phyloP scores from a whole-genome alignment of 2,113 vertebrate species.

The Aldabrachelys gigantea region DNA sequence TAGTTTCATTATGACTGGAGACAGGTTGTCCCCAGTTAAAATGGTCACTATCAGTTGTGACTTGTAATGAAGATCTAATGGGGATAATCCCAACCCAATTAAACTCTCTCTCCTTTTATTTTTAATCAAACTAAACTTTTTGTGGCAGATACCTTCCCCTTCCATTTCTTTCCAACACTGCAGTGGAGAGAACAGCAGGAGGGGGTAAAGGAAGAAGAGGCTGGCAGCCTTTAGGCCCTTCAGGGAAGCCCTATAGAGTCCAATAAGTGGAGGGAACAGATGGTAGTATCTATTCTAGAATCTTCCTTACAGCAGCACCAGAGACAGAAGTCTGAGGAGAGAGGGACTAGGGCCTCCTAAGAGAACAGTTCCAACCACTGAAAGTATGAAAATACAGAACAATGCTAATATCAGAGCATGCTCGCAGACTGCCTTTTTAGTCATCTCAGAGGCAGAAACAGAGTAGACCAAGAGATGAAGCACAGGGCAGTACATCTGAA shows the following conservation, averaged over 20 bases:
- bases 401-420: background rate
- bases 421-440: background rate
- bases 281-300: background rate
- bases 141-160: background rate
- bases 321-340: background rate
- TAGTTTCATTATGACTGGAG: background rate
- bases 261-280: background rate
- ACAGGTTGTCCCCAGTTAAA: background rate
- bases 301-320: background rate
- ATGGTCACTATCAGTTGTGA: background rate
- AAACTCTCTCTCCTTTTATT: background rate
- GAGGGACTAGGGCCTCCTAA: background rate
- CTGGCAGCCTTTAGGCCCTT: background rate
- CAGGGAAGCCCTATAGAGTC: background rate
- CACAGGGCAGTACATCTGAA: background rate
- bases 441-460: background rate
- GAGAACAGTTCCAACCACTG: background rate
- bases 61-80: background rate
- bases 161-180: background rate
- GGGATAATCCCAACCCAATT: background rate
- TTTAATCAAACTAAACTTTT: background rate
- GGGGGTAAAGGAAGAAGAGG: background rate
- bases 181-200: background rate
- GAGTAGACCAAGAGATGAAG: background rate
- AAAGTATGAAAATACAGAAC: background rate